A percentile compares a stretch with the other conserved stretches of the same genome.
Evolutionary conservation across 2,113 vertebrate species (phyloP).

Genomic region (Abramis brama): DNA sequence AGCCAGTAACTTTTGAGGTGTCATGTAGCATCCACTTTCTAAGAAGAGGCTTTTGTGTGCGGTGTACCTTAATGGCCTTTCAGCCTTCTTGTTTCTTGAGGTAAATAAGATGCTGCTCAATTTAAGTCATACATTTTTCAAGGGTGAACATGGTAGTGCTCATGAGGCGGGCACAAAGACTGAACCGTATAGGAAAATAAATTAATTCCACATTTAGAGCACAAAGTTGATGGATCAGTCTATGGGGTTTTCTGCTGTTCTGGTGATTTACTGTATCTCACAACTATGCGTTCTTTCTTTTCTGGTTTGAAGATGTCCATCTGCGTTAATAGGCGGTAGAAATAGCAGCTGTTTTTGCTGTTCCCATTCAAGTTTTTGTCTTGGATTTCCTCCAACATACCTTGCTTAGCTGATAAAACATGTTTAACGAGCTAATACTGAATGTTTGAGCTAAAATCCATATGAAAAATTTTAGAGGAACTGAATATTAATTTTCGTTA

Average conservation of each 20-base stretch:
- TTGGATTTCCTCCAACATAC: constrained; percentile 26
- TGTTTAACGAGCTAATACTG: constrained; percentile 9
- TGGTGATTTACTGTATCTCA: constrained; percentile 24
- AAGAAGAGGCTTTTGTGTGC: constrained; percentile 15
- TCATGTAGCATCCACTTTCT: neutral
- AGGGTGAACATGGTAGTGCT: constrained; percentile 43
- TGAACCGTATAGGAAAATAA: constrained; percentile 17
- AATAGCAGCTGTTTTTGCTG: constrained; percentile 41
- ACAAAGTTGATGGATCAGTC: constrained; percentile 21
- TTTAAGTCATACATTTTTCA: constrained; percentile 70
- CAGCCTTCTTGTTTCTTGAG: constrained; percentile 61
- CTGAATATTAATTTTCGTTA: constrained; percentile 1
- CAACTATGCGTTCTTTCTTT: constrained; percentile 13
- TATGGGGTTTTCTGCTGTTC: neutral
- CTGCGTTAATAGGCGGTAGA: constrained; percentile 3
- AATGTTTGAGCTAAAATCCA: constrained; percentile 26
- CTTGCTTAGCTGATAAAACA: constrained; percentile 12
- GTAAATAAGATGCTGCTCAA: constrained; percentile 59
- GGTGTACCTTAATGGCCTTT: constrained; percentile 55
- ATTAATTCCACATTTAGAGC: constrained; percentile 24
- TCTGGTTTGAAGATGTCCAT: constrained; percentile 16
- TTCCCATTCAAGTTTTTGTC: constrained; percentile 11
- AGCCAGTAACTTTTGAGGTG: neutral
- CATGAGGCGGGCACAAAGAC: neutral
- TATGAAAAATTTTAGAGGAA: neutral